Conservation (phyloP, 2,113 vertebrate genomes). For the Pandion haliaetus region DNA sequence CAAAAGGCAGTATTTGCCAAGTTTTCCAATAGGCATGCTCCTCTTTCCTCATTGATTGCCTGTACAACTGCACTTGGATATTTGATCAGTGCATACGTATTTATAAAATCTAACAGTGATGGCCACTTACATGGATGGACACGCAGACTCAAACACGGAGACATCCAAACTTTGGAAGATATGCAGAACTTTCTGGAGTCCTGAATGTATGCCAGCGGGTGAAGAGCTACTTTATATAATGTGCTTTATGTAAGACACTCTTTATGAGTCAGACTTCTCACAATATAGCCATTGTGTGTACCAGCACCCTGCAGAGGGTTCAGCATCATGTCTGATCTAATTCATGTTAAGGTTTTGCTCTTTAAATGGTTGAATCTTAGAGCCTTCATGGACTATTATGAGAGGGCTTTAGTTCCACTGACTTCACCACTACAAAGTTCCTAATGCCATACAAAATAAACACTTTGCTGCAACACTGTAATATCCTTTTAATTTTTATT, state of each 20-base stretch:
- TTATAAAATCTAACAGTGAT: background rate
- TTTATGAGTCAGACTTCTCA: conserved; percentile 42
- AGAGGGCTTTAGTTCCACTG: background rate
- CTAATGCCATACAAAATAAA: background rate
- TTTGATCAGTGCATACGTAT: fast-evolving
- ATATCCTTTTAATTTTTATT: background rate
- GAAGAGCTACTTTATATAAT: conserved; percentile 25
- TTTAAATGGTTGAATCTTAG: background rate
- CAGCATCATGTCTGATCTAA: background rate
- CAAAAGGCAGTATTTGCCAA: background rate
- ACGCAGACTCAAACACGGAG: background rate
- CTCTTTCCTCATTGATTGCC: background rate
- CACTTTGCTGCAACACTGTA: background rate
- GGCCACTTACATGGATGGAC: background rate
- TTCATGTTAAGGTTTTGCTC: background rate
- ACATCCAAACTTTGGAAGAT: background rate
- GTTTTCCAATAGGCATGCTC: background rate
- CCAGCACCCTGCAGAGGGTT: background rate
- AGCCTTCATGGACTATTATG: background rate
- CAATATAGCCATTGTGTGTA: background rate
- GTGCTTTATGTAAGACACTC: conserved; percentile 5
- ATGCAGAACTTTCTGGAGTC: background rate
- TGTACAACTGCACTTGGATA: background rate
- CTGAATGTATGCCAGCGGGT: background rate
- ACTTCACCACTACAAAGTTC: background rate